These are phyloP conservation scores for Pherbina coryleti DNA, from an alignment of 2,888 invertebrate genomes.

Conservation along the genomic window DNA sequence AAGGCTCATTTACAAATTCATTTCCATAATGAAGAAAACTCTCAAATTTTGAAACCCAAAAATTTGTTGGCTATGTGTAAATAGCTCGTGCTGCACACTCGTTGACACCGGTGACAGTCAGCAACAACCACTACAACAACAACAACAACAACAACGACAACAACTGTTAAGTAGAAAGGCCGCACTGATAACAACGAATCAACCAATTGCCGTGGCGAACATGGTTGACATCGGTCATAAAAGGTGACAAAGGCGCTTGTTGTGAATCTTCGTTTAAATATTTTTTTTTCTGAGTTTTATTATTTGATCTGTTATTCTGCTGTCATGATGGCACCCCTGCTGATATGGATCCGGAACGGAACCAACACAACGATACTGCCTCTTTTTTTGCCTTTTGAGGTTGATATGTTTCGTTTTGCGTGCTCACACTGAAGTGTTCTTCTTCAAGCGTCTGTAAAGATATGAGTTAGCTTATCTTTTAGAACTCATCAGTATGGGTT, in stretches of 20 bases:
- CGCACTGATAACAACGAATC: background rate
- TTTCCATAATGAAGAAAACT: conserved; percentile 34
- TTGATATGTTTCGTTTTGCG: background rate
- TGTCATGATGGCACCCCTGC: conserved; percentile 12
- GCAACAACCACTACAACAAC: conserved; percentile 8
- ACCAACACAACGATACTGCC: background rate
- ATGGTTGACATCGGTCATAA: conserved; percentile 34
- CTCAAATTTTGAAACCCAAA: background rate
- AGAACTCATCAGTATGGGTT: background rate
- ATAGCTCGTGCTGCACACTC: conserved; percentile 32
- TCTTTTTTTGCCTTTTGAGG: background rate
- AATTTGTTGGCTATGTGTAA: background rate
- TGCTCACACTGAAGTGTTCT: background rate
- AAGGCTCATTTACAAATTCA: conserved; percentile 32
- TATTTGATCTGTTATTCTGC: conserved; percentile 23
- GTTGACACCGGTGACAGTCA: conserved; percentile 9
- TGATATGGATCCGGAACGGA: conserved; percentile 13
- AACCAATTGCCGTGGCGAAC: conserved; percentile 19
- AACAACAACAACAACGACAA: background rate
- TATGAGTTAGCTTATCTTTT: background rate
- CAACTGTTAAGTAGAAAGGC: background rate
- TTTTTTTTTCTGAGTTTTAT: background rate
- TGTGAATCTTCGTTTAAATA: conserved; percentile 28
- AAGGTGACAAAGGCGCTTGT: conserved; percentile 35
- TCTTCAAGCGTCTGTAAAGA: background rate